These are phyloP conservation scores for Caloenas nicobarica DNA, from an alignment of 2,113 vertebrate species.

Conservation along the genomic window DNA sequence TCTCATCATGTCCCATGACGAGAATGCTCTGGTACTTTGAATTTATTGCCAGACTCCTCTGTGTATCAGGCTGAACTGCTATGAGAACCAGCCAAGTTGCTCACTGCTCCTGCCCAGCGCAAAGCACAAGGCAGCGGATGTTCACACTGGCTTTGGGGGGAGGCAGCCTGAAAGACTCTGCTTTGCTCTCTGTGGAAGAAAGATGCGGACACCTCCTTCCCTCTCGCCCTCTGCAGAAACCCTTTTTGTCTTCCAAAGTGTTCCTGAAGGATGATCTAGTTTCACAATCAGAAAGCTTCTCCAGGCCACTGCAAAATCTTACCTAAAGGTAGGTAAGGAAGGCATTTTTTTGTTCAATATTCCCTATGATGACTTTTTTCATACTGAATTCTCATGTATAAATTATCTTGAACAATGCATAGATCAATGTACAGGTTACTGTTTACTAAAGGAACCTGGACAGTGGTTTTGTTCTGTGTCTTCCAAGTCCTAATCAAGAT, in stretches of 20 bases:
- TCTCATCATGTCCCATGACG: not conserved
- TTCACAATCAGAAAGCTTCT: not conserved
- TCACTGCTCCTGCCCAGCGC: not conserved
- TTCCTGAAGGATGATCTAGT: not conserved
- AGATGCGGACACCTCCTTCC: not conserved
- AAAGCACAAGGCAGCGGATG: not conserved
- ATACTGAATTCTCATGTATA: not conserved
- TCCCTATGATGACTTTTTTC: not conserved
- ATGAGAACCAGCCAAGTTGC: not conserved
- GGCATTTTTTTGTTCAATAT: not conserved
- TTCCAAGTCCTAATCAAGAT: not conserved
- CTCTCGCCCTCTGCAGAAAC: not conserved
- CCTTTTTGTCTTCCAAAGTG: not conserved
- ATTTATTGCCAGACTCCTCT: not conserved
- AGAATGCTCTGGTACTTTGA: not conserved
- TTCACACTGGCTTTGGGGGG: not conserved
- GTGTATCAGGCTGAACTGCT: not conserved
- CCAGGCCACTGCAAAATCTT: not conserved
- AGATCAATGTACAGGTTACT: not conserved
- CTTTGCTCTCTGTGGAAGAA: not conserved
- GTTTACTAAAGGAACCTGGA: not conserved
- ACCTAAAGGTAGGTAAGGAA: not conserved
- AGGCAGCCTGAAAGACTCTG: not conserved
- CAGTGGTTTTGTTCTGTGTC: not conserved
- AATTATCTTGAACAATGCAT: not conserved